Evolutionary conservation across 2,113 vertebrate genomes (phyloP), one percentile per base, ranked within the genome.

Genomic region (Arizona elegans): DNA sequence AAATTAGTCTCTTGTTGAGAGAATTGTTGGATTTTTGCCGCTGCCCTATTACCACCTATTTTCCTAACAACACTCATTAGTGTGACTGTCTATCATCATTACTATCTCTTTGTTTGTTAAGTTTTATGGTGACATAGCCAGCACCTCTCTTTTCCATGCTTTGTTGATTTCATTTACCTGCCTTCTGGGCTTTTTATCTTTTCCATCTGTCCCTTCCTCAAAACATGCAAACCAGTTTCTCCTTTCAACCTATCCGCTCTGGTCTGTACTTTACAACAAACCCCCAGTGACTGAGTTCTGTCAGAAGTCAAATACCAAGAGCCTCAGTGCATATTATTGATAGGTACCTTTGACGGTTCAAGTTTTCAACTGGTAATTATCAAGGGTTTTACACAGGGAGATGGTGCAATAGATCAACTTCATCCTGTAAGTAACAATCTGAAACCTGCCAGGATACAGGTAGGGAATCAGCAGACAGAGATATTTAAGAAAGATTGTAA

Each of bases 91-190:
- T 93, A 95, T 97, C 94, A 96, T 96, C 12, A 87, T 94, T 93
- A 91, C 10, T 89, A 88, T 95, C 87, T 94, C 43, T 90, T 93
- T 97, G 96, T 96, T 95, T 96, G 70, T 91, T 96, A 87, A 88
- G 92, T 91, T 97, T 97, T 97, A 94, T 1, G 2, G 58, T 96
- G 96, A 96, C 95, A 95, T 95, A 94, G 54, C 94, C 94, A 93
- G 47, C 29, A 92, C 94, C 87, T 91, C 50, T 75, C 56, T 38
- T 91, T 94, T 89, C 38, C 90, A 93, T 75, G 94, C 94, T 87
- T 94, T 94, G 92, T 38, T 97, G 97, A 90, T 90, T 97, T 95
- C 93, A 93, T 0, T 0, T 93, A 94, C 91, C 43, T 95, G 88
- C 94, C 96, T 96, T 95, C 95, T 89, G 92, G 95, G 91, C 95